Conservation (phyloP, 1,140 invertebrate genomes). For the Melitaea cinxia region DNA sequence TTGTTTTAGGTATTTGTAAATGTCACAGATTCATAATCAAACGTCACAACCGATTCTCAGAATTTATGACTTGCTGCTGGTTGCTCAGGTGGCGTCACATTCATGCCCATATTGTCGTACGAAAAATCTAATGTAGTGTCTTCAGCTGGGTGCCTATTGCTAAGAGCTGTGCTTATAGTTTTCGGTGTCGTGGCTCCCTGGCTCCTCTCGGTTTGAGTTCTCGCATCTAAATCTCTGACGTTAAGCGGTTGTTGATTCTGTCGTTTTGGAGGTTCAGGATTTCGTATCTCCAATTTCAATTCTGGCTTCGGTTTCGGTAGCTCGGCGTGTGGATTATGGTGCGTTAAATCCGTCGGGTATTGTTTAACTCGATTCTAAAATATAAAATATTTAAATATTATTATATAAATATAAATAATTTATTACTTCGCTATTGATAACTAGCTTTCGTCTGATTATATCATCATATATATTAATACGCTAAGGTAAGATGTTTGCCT, state of each 20-base stretch:
- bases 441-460: too few relatives aligned
- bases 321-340: constrained; percentile 72
- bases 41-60: constrained; percentile 51
- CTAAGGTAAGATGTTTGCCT: too few relatives aligned
- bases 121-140: constrained; percentile 86
- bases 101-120: constrained; percentile 87
- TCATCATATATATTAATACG: too few relatives aligned
- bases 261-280: constrained; percentile 63
- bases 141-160: constrained; percentile 84
- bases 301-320: constrained; percentile 70
- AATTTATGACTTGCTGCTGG: constrained; percentile 62
- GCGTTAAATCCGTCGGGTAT: constrained; percentile 64
- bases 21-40: constrained; percentile 40
- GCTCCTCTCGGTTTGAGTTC: constrained; percentile 70
- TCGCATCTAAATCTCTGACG: constrained; percentile 60
- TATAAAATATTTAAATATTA: neutral
- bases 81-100: constrained; percentile 82
- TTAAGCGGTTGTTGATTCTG: constrained; percentile 62
- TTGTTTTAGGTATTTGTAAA: constrained; percentile 24
- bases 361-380: constrained; percentile 72
- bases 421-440: too few relatives aligned
- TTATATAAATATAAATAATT: too few relatives aligned
- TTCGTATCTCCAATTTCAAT: constrained; percentile 69
- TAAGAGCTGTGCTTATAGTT: constrained; percentile 82
- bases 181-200: constrained; percentile 80